Evolutionary conservation across 1,140 invertebrate genomes (phyloP), one percentile per base, ranked within the genome.

Genomic region (Drosophila orosa): DNA sequence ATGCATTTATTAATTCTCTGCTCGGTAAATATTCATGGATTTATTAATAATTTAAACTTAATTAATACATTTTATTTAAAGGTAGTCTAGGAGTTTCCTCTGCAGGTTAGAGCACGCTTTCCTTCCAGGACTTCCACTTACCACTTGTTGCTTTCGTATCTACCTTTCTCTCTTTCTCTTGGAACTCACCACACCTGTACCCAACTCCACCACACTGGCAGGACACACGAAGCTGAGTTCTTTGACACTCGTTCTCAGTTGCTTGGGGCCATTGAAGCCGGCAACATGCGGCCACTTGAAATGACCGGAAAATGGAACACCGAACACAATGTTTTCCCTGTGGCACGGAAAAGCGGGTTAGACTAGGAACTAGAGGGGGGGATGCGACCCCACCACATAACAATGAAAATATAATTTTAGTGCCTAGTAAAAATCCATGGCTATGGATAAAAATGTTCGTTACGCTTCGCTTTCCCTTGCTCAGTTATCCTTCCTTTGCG

Each of bases 351-450:
- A 65, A 33, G 50, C 29, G 27, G 22, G 55, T 7, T 44, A 24
- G 42, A 17, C 17, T 5, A 17, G 40, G 15, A 44, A 22, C 37
- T 33, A 35, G 22, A 35, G 31, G 10, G 13, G 1, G 19, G 17
- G 22, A 3, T 50, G 39, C 5, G 3, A n/a, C 29, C 60, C 35
- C 47, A 37, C n/a, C 24, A 65, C 74, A 86, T 72, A 87, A 76
- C 82, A 87, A 86, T 86, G 78, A 86, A 86, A 82, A 76, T 87
- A 86, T 87, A 86, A 76, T 87, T 86, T 86, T 73, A 86, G 74
- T 86, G 79, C 71, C 69, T 72, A 82, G 78, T 86, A 86, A 87
- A 86, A 87, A 86, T 86, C 83, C 83, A 78, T 78, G 58, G 52
- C 47, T 66, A 65, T 82, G 82, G 61, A 81, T 80, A 78, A 83